Conservation (phyloP, 2,113 vertebrate species). For the Trematomus loennbergii region DNA sequence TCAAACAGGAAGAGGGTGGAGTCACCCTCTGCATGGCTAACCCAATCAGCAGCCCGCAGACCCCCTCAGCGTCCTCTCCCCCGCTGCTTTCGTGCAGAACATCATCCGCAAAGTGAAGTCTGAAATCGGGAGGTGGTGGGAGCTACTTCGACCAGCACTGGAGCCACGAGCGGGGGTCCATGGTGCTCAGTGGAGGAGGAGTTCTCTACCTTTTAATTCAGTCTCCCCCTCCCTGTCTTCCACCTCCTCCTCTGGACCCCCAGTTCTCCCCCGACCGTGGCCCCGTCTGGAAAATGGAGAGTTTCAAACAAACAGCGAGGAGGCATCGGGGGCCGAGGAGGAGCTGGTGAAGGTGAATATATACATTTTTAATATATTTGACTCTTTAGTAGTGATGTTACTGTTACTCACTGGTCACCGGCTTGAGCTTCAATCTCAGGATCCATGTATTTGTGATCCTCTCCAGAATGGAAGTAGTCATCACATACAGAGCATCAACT, state of each 20-base stretch:
- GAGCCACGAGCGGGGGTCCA: constrained; percentile 88
- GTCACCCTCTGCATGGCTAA: constrained; percentile 75
- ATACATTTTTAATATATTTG: no score
- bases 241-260: constrained; percentile 90
- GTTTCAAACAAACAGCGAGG: constrained; percentile 85
- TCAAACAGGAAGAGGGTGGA: constrained; percentile 92
- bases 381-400: no score
- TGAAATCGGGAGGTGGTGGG: constrained; percentile 94
- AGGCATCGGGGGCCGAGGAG: constrained; percentile 83
- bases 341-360: constrained; percentile 74
- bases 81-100: constrained; percentile 95
- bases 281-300: constrained; percentile 85
- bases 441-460: no score
- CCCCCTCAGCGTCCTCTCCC: constrained; percentile 89
- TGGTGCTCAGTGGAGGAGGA: constrained; percentile 51
- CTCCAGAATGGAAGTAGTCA: no score
- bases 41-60: constrained; percentile 83
- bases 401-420: no score
- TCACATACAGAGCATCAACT: no score
- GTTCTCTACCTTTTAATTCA: constrained; percentile 86
- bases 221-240: constrained; percentile 93
- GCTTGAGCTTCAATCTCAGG: no score
- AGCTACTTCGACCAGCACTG: constrained; percentile 97
- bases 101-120: constrained; percentile 99
- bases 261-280: constrained; percentile 88